Evolutionary conservation across 2,888 invertebrate genomes (phyloP).

Genomic region (Drosophila barbarae): DNA sequence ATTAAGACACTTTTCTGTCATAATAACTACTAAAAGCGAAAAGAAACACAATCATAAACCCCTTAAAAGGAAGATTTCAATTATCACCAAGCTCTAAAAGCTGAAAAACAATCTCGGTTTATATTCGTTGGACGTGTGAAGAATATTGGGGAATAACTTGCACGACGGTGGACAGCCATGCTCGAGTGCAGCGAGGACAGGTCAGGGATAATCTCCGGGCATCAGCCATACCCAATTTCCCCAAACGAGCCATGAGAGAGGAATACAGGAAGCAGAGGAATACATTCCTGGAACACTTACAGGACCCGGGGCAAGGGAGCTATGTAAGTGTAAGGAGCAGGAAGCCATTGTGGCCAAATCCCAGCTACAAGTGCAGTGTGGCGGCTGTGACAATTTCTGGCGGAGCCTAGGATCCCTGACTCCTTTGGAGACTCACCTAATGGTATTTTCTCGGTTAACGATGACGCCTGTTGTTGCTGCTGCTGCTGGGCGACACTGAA

Average conservation of each 20-base stretch:
- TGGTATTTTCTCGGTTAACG: slow-evolving; percentile 80
- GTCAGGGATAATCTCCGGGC: slow-evolving; percentile 28
- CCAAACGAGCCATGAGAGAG: slow-evolving; percentile 20
- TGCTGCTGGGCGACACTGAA: slow-evolving; percentile 67
- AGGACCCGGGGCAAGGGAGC: slow-evolving; percentile 7
- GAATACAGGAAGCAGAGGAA: slow-evolving; percentile 23
- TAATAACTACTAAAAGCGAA: background rate
- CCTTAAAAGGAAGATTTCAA: background rate
- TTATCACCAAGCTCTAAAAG: slow-evolving; percentile 1
- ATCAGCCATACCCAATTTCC: slow-evolving; percentile 38
- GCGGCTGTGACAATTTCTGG: slow-evolving; percentile 26
- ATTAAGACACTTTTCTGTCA: background rate
- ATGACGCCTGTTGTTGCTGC: slow-evolving; percentile 59
- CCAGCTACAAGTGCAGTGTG: slow-evolving; percentile 55
- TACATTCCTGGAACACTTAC: slow-evolving; percentile 36
- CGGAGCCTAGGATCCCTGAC: slow-evolving; percentile 3
- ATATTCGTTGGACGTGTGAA: slow-evolving; percentile 24
- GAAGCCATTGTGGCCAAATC: slow-evolving; percentile 54
- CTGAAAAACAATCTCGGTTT: slow-evolving; percentile 14
- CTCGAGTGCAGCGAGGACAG: background rate
- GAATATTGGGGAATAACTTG: slow-evolving; percentile 16
- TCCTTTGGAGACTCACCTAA: slow-evolving; percentile 76
- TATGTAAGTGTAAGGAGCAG: slow-evolving; percentile 24
- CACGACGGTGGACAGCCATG: background rate
- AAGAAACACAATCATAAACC: slow-evolving; percentile 1